Evolutionary conservation across 2,888 invertebrate species (phyloP).

Genomic region (Heteromyza rotundicornis): DNA sequence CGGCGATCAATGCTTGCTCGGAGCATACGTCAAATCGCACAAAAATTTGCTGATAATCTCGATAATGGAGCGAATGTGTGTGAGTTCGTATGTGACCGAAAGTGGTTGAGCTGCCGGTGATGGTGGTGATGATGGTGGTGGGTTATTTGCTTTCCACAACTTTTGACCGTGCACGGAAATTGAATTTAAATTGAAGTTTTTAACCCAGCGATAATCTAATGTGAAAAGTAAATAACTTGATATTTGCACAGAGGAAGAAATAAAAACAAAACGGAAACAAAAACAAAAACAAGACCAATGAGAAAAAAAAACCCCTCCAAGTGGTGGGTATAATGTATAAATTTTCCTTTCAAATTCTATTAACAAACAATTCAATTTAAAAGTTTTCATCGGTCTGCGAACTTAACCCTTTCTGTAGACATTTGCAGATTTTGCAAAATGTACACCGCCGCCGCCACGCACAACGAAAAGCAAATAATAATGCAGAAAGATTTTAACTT

Average conservation of each 20-base stretch:
- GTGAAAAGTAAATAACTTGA: constrained; percentile 14
- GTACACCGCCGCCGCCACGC: too few species aligned
- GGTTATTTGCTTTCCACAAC: constrained; percentile 40
- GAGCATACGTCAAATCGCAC: constrained; percentile 3
- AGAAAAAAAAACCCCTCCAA: neutral
- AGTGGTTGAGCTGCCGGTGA: too few species aligned
- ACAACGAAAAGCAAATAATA: neutral
- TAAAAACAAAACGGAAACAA: constrained; percentile 7
- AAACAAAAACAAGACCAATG: neutral
- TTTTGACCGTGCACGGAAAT: constrained; percentile 15
- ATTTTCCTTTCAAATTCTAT: constrained; percentile 48
- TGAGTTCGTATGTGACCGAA: neutral
- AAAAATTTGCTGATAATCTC: constrained; percentile 56
- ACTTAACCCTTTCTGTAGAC: neutral
- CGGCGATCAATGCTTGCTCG: too few species aligned
- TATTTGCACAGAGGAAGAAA: constrained; percentile 4
- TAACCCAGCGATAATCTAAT: constrained; percentile 19
- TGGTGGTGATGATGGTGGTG: neutral
- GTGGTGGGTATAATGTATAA: neutral
- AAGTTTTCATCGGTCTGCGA: neutral
- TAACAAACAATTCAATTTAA: constrained; percentile 47
- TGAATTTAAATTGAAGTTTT: constrained; percentile 22
- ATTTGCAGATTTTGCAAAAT: constrained; percentile 4
- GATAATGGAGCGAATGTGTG: constrained; percentile 54
- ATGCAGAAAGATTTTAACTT: too few species aligned